Evolutionary conservation across 2,113 vertebrate species (phyloP).

Genomic region (Andinoacara biseriatus): DNA sequence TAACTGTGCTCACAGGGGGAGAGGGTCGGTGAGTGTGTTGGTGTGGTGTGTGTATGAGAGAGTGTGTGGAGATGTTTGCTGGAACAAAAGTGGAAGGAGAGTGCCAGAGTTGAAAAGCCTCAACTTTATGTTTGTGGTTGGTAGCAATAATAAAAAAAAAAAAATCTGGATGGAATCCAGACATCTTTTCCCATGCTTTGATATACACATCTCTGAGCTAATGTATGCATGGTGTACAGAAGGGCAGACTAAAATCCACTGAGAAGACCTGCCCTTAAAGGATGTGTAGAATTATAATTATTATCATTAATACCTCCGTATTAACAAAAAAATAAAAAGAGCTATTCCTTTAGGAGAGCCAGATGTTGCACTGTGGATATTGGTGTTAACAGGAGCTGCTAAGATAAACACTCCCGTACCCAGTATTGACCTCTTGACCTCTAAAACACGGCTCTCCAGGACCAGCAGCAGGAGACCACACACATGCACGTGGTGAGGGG

Average conservation of each 20-base stretch:
- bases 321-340: not conserved
- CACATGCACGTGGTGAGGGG: slow-evolving; percentile 37
- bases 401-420: slow-evolving; percentile 74
- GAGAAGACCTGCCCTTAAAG: not conserved
- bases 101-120: slow-evolving; percentile 30
- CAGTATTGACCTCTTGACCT: slow-evolving; percentile 65
- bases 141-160: slow-evolving; percentile 11
- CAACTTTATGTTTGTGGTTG: slow-evolving; percentile 52
- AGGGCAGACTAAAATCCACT: not conserved
- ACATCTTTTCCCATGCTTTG: slow-evolving; percentile 57
- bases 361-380: slow-evolving; percentile 30
- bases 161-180: slow-evolving; percentile 45
- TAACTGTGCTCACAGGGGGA: slow-evolving; percentile 2
- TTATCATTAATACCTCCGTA: not conserved
- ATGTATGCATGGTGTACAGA: slow-evolving; percentile 21
- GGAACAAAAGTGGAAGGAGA: slow-evolving; percentile 29
- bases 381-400: slow-evolving; percentile 54
- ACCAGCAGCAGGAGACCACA: slow-evolving; percentile 68
- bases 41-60: slow-evolving; percentile 1
- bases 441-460: slow-evolving; percentile 45
- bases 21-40: not conserved
- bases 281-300: not conserved
- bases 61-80: slow-evolving; percentile 34
- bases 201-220: slow-evolving; percentile 40
- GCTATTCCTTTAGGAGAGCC: not conserved